Evolutionary conservation across 2,888 invertebrate species (phyloP).

Genomic region (Zaprionus bogoriensis): DNA sequence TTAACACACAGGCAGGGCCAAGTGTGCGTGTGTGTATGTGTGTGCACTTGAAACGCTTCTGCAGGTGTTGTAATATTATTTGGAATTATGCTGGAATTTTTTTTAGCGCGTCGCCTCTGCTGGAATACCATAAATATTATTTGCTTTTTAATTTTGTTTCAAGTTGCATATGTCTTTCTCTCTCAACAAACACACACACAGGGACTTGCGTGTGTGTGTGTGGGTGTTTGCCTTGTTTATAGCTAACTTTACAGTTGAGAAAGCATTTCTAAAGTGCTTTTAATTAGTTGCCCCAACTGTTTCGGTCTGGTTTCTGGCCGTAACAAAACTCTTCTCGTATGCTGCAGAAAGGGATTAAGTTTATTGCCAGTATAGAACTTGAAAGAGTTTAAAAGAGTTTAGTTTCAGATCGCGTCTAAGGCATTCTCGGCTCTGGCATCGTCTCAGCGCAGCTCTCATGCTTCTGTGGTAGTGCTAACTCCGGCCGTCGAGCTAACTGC

Average conservation of each 20-base stretch:
- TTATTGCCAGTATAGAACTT: conserved; percentile 14
- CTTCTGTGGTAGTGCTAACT: no score
- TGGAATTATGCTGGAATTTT: conserved; percentile 72
- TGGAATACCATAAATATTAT: conserved; percentile 73
- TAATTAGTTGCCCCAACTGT: conserved; percentile 68
- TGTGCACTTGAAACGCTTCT: conserved; percentile 63
- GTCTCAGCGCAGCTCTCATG: no score
- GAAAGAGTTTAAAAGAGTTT: neutral
- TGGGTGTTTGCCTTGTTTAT: conserved; percentile 67
- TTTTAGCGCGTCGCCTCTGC: conserved; percentile 37
- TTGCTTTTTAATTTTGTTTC: conserved; percentile 77
- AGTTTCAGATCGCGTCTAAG: no score
- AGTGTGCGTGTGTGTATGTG: conserved; percentile 9
- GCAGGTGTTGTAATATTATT: conserved; percentile 76
- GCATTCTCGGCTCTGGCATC: no score
- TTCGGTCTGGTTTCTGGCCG: conserved; percentile 17
- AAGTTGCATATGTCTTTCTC: conserved; percentile 74
- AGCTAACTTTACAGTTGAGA: conserved; percentile 79
- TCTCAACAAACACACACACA: conserved; percentile 12
- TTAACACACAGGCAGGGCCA: conserved; percentile 26
- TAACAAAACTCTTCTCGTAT: neutral
- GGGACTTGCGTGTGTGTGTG: conserved; percentile 17
- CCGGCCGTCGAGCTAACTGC: no score
- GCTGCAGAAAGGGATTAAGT: conserved; percentile 1
- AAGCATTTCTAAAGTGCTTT: conserved; percentile 74